These are phyloP conservation scores for Oreonectes daqikongensis DNA, from an alignment of 2,797 vertebrate species.

Conservation along the genomic window DNA sequence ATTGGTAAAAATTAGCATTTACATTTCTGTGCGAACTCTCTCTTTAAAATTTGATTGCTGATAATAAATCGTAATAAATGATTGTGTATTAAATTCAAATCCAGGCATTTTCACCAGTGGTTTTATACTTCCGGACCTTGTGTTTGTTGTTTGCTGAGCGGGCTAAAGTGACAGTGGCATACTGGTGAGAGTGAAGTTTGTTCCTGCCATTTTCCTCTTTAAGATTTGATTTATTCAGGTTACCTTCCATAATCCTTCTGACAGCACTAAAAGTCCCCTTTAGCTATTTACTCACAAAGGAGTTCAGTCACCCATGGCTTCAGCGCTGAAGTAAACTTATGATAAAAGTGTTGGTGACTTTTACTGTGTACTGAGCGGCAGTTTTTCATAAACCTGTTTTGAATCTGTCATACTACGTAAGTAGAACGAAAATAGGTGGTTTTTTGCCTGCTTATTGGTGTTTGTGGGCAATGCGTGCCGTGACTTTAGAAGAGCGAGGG, in stretches of 20 bases:
- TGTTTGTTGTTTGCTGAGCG: constrained; percentile 1
- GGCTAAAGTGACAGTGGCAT: constrained; percentile 18
- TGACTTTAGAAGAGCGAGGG: background rate
- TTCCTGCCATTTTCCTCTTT: constrained; percentile 33
- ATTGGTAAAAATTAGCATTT: too few relatives aligned
- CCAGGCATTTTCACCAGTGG: background rate
- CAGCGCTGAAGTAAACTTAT: constrained; percentile 29
- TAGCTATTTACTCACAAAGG: constrained; percentile 35
- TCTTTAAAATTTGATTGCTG: background rate
- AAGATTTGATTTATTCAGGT: constrained; percentile 39
- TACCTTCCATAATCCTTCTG: constrained; percentile 39
- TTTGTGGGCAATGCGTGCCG: background rate
- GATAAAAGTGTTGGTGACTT: constrained; percentile 37
- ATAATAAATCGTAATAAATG: background rate
- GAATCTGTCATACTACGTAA: constrained; percentile 13
- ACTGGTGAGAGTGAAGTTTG: constrained; percentile 21
- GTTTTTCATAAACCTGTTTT: constrained; percentile 7
- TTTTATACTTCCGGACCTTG: background rate
- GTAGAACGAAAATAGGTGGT: background rate
- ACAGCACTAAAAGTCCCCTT: constrained; percentile 34
- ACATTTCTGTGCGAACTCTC: too few relatives aligned
- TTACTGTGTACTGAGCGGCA: constrained; percentile 8
- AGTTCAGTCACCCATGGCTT: constrained; percentile 34
- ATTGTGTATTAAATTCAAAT: background rate
- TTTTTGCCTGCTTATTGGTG: background rate